These are phyloP conservation scores for Vulpes ferrilata DNA, from an alignment of 2,113 vertebrate species.

Conservation along the genomic window DNA sequence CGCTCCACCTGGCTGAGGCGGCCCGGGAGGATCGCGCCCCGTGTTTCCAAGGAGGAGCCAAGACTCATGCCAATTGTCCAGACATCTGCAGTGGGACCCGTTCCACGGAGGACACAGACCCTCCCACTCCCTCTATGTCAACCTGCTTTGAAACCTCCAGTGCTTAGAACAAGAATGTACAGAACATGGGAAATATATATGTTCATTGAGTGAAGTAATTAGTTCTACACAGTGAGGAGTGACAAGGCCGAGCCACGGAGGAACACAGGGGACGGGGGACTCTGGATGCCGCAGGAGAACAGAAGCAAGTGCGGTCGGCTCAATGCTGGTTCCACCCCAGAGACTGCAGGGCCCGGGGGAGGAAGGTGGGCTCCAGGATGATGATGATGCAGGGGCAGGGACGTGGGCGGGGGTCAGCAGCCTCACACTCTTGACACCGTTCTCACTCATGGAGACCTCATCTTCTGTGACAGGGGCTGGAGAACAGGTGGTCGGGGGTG, in stretches of 20 bases:
- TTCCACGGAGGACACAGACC: background rate
- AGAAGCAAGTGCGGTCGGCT: accelerated
- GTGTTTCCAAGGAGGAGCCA: background rate
- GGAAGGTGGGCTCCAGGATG: background rate
- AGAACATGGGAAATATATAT: accelerated
- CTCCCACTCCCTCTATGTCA: background rate
- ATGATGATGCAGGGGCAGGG: background rate
- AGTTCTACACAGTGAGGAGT: accelerated
- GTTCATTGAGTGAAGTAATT: background rate
- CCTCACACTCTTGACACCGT: accelerated
- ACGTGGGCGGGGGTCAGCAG: accelerated
- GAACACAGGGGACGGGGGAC: background rate
- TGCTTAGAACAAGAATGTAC: background rate
- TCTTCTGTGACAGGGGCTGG: accelerated
- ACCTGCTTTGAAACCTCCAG: background rate
- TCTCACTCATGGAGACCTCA: accelerated
- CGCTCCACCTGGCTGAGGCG: accelerated
- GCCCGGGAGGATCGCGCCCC: accelerated
- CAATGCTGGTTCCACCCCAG: background rate
- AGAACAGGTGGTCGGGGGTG: background rate
- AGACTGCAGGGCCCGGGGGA: background rate
- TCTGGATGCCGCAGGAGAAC: background rate
- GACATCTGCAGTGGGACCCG: accelerated
- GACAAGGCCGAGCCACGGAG: accelerated
- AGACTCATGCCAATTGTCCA: accelerated